Percentiles rank a stretch among this genome's conserved stretches.
Evolutionary conservation across 35 echinoderm and acorn worm genomes (phyloP).

Genomic region (Strongylocentrotus purpuratus): DNA sequence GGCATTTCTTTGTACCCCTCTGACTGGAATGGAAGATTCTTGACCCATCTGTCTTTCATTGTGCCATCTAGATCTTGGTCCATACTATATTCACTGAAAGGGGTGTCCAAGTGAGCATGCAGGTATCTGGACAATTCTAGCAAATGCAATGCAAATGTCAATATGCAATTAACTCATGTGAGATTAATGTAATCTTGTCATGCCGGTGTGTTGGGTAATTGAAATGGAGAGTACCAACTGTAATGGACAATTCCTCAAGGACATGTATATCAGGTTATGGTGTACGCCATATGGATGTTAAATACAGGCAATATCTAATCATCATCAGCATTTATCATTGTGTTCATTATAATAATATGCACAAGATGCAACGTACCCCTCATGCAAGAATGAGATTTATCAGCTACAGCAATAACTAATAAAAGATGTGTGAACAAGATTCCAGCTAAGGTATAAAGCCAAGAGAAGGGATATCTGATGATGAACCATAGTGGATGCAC

Average conservation of each 20-base stretch:
- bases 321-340: too few relatives aligned
- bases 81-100: conserved; percentile 72
- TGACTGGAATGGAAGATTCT: conserved; percentile 70
- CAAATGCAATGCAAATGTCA: not conserved
- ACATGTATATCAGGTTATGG: too few relatives aligned
- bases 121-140: conserved; percentile 90
- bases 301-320: too few relatives aligned
- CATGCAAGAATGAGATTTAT: too few relatives aligned
- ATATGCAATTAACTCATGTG: not conserved
- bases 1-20: conserved; percentile 82
- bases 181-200: not conserved
- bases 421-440: too few relatives aligned
- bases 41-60: conserved; percentile 89
- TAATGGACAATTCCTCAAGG: too few relatives aligned
- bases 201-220: not conserved
- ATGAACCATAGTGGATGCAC: not conserved
- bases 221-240: not conserved
- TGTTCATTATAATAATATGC: too few relatives aligned
- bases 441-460: too few relatives aligned
- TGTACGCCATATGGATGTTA: too few relatives aligned
- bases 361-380: too few relatives aligned
- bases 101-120: conserved; percentile 75
- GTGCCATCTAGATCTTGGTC: conserved; percentile 66
- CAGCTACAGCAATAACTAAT: too few relatives aligned
- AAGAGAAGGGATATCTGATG: not conserved